Conservation (phyloP, 2,797 vertebrate genomes). For the Anguilla pacifica region DNA sequence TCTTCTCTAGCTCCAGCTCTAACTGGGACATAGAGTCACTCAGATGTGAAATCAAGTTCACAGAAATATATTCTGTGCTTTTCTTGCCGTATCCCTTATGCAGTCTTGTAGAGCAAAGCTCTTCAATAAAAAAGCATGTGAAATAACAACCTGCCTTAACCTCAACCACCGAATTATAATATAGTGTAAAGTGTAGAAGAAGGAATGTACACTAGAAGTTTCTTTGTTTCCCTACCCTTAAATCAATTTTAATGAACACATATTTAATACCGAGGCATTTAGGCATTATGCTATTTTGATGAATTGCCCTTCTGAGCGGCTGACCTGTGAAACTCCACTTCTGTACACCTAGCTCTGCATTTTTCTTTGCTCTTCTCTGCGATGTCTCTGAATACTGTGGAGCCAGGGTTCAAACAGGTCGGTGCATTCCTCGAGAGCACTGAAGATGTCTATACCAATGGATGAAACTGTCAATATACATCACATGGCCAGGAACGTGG, state of each 20-base stretch:
- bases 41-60: constrained; percentile 64
- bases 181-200: background rate
- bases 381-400: background rate
- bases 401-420: constrained; percentile 9
- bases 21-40: constrained; percentile 51
- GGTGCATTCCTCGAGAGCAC: background rate
- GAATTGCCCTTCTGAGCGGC: background rate
- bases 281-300: background rate
- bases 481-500: background rate
- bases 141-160: background rate
- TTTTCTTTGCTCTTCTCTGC: background rate
- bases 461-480: background rate
- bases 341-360: background rate
- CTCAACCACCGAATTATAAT: background rate
- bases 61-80: constrained; percentile 40
- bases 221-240: background rate
- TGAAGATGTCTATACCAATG: background rate
- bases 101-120: background rate
- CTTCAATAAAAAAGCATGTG: background rate
- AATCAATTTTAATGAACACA: background rate
- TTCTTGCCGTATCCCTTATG: background rate
- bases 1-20: constrained; percentile 56
- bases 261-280: background rate
- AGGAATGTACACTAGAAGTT: background rate
- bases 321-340: background rate